phyloP scores from a whole-genome alignment of 2,113 vertebrate genomes.

The Sylvilagus bachmani region DNA sequence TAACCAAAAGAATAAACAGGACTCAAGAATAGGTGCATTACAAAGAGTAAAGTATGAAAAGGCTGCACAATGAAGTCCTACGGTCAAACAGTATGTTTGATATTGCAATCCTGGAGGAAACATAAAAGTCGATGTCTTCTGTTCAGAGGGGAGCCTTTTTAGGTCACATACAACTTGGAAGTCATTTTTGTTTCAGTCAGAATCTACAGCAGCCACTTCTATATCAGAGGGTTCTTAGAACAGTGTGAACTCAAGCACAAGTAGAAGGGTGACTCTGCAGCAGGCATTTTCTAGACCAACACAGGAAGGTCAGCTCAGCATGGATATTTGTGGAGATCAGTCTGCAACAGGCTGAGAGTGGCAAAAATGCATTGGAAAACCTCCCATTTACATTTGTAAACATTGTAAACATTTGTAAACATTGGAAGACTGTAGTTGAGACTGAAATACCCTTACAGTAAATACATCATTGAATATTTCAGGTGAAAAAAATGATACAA shows the following conservation, averaged over 20 bases:
- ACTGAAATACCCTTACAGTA: neutral
- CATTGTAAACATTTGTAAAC: neutral
- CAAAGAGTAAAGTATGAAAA: neutral
- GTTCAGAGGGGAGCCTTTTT: slow-evolving; percentile 42
- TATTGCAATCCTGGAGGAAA: slow-evolving; percentile 49
- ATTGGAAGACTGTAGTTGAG: neutral
- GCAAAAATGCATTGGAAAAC: neutral
- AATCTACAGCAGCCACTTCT: slow-evolving; percentile 60
- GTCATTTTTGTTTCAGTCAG: slow-evolving; percentile 63
- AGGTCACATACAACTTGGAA: slow-evolving; percentile 65
- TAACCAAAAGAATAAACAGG: neutral
- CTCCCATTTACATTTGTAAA: slow-evolving; percentile 11
- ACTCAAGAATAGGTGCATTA: neutral
- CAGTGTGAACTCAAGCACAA: slow-evolving; percentile 42
- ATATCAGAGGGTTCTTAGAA: slow-evolving; percentile 54
- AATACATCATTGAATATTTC: neutral
- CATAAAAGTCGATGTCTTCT: slow-evolving; percentile 50
- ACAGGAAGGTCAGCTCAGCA: neutral
- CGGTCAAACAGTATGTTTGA: neutral
- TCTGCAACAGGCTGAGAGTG: neutral
- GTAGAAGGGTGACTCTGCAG: slow-evolving; percentile 33
- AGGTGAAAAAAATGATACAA: neutral
- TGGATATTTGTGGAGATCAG: neutral
- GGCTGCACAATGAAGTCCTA: neutral
- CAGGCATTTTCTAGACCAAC: neutral